Evolutionary conservation across 2,888 invertebrate species (phyloP), one percentile per base, ranked within the genome.

Genomic region (Macropis europaea): DNA sequence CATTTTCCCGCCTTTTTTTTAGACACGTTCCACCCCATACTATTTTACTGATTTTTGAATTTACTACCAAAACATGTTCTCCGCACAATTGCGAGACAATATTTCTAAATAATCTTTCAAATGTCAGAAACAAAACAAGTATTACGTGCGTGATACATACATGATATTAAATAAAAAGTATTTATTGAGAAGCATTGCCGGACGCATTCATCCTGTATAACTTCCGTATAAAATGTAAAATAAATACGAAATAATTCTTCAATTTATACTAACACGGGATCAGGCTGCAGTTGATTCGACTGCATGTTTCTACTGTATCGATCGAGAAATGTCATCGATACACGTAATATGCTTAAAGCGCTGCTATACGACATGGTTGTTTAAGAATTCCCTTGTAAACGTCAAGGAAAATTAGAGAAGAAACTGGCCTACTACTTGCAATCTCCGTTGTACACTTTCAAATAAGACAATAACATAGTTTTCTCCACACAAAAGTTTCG

Each of bases 311-410:
- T 71, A 17, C 26, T n/a, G 3, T 70, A 71, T 56, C 71, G 54
- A 71, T 71, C 17, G 61, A 71, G 54, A 52, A 45, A 13, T 17
- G 43, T 70, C 36, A 19, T 45, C 13, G 15, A 42, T n/a, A 6
- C 28, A 54, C 40, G 22, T 2, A 5, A 11, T 15, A 17, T 45
- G 7, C 3, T 6, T 4, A 15, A 53, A 15, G 13, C 34, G 38
- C n/a, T 32, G 5, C 9, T 36, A 36, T n/a, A n/a, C 11, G 9
- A 36, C 36, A 3, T 3, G 11, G 40, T 50, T 30, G 6, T 7
- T 15, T 63, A 15, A 28, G 2, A 0, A 6, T 32, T 56, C 38
- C 26, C 64, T 52, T 28, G n/a, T 13, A 19, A 7, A 13, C 24
- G 2, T 26, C 15, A 0, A 28, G 17, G 9, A 28, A 13, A 53